Percentiles rank a stretch among this genome's conserved stretches.
Conservation (phyloP, 2,113 vertebrate species). For the Elephas maximus region DNA sequence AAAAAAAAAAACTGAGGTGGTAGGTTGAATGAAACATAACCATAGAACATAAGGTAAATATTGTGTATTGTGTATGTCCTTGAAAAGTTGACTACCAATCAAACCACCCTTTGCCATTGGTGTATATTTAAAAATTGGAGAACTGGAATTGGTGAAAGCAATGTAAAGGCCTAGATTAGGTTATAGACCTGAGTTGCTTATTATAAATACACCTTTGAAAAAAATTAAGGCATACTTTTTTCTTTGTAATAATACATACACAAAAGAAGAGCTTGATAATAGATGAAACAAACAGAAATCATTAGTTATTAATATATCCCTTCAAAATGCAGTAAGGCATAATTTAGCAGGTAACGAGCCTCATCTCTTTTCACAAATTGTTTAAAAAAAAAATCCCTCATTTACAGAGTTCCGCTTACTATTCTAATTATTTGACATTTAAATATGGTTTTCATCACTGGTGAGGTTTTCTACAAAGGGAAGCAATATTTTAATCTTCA, state of each 20-base stretch:
- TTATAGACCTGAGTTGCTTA: slow-evolving; percentile 40
- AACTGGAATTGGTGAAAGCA: neutral
- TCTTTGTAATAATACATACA: slow-evolving; percentile 62
- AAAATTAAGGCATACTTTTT: slow-evolving; percentile 55
- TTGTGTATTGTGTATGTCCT: neutral
- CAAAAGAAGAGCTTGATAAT: slow-evolving; percentile 59
- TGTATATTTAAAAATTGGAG: slow-evolving; percentile 50
- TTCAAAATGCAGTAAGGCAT: slow-evolving; percentile 68
- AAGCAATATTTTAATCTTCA: slow-evolving; percentile 63
- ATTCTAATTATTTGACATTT: slow-evolving; percentile 73
- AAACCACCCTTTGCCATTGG: neutral
- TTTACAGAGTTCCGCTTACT: slow-evolving; percentile 51
- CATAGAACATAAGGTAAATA: neutral
- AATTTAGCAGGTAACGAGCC: slow-evolving; percentile 75
- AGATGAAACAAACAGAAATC: slow-evolving; percentile 63
- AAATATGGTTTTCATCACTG: slow-evolving; percentile 61
- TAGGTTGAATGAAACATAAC: slow-evolving; percentile 42
- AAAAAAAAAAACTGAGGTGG: slow-evolving; percentile 21
- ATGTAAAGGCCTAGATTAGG: neutral
- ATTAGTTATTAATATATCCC: slow-evolving; percentile 66
- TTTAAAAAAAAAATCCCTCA: slow-evolving; percentile 51
- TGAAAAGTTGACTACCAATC: neutral
- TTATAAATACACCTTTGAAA: slow-evolving; percentile 18
- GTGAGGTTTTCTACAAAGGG: slow-evolving; percentile 51
- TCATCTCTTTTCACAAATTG: slow-evolving; percentile 65